phyloP scores from a whole-genome alignment of 2,888 invertebrate species.

The Agonopterix heracliana region DNA sequence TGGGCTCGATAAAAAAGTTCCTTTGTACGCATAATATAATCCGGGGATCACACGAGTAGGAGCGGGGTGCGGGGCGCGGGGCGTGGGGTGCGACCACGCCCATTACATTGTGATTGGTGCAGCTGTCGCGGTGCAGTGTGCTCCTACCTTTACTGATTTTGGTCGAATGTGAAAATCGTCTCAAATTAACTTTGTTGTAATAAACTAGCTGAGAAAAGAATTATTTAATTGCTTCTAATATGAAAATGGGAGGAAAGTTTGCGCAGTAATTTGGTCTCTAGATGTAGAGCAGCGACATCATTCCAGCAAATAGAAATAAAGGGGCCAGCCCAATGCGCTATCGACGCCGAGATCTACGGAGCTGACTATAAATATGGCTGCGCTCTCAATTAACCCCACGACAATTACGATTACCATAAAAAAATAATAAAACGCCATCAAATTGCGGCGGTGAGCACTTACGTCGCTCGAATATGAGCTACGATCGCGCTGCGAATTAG shows the following conservation, averaged over 20 bases:
- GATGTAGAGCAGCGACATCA: slow-evolving; percentile 22
- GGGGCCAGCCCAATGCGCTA: slow-evolving; percentile 36
- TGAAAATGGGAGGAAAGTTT: background rate
- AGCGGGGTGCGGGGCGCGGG: slow-evolving; percentile 31
- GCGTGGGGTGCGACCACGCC: slow-evolving; percentile 56
- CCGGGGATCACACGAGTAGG: slow-evolving; percentile 46
- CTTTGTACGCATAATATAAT: slow-evolving; percentile 71
- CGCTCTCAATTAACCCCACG: slow-evolving; percentile 58
- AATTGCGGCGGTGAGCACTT: slow-evolving; percentile 45
- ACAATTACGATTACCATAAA: slow-evolving; percentile 68
- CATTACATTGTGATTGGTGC: slow-evolving; percentile 74
- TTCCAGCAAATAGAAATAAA: slow-evolving; percentile 57
- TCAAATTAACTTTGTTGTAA: background rate
- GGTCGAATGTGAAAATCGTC: background rate
- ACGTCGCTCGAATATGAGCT: slow-evolving; percentile 30
- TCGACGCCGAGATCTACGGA: slow-evolving; percentile 46
- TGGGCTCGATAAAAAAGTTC: slow-evolving; percentile 62
- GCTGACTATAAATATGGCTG: slow-evolving; percentile 53
- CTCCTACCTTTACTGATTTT: slow-evolving; percentile 35
- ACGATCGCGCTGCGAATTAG: slow-evolving; percentile 33
- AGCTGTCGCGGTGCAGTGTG: slow-evolving; percentile 62
- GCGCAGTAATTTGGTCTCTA: background rate
- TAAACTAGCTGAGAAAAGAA: background rate
- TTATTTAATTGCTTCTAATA: background rate
- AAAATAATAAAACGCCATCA: slow-evolving; percentile 60